Evolutionary conservation across 2,888 invertebrate species (phyloP).

Genomic region (Chaetogeoica ovagalla): DNA sequence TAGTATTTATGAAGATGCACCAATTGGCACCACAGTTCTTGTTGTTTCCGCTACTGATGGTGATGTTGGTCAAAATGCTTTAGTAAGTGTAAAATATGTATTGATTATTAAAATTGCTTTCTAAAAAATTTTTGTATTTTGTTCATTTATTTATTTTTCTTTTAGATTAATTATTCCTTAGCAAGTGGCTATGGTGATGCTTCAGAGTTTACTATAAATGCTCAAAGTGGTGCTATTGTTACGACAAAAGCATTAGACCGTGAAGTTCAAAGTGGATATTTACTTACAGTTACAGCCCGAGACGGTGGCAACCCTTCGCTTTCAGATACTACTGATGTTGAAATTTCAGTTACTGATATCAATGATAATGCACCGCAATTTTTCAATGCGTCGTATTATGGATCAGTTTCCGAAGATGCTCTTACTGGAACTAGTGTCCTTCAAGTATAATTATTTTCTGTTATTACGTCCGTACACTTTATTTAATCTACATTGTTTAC

Average conservation of each 20-base stretch:
- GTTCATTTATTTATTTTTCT: background rate
- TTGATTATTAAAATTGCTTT: background rate
- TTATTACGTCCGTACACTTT: background rate
- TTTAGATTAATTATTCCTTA: conserved; percentile 76
- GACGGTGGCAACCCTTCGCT: conserved; percentile 90
- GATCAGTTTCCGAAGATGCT: conserved; percentile 84
- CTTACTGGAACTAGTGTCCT: conserved; percentile 69
- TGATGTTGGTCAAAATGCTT: conserved; percentile 92
- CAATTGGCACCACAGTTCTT: conserved; percentile 86
- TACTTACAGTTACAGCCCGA: conserved; percentile 86
- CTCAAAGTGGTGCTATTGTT: conserved; percentile 89
- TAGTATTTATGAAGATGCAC: conserved; percentile 83
- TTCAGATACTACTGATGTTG: conserved; percentile 92
- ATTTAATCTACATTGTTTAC: background rate
- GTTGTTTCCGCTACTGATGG: conserved; percentile 91
- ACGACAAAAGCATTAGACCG: conserved; percentile 84
- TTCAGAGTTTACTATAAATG: conserved; percentile 80
- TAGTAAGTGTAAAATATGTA: conserved; percentile 56
- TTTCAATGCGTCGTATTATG: conserved; percentile 77
- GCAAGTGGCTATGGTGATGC: conserved; percentile 68
- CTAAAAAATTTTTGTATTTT: background rate
- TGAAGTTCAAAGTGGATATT: conserved; percentile 76
- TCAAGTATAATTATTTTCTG: conserved; percentile 57
- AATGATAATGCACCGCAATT: conserved; percentile 94
- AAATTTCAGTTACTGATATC: conserved; percentile 91